Conservation (phyloP, 1,140 invertebrate genomes). For the Paralvinella palmiformis region DNA sequence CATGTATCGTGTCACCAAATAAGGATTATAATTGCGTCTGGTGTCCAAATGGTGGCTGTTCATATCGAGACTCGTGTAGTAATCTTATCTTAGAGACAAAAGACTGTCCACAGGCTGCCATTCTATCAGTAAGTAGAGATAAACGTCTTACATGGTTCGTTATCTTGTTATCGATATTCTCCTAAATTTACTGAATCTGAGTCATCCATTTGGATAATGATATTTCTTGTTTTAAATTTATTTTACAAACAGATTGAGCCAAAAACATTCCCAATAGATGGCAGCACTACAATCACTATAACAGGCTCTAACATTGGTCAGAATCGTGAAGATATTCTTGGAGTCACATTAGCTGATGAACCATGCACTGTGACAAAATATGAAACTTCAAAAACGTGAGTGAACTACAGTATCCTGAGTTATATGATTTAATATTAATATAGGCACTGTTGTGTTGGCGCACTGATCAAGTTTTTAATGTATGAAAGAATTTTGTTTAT, state of each 20-base stretch:
- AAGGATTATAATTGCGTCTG: too few species aligned
- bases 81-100: background rate
- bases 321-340: conserved; percentile 79
- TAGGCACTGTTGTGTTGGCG: background rate
- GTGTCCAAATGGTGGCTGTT: too few species aligned
- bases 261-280: conserved; percentile 85
- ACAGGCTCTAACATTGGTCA: conserved; percentile 90
- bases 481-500: background rate
- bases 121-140: background rate
- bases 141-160: background rate
- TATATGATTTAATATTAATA: background rate
- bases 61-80: too few species aligned
- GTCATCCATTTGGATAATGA: background rate
- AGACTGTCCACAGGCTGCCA: background rate
- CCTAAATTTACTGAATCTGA: conserved; percentile 4
- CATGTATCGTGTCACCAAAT: too few species aligned
- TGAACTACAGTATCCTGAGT: background rate
- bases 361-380: conserved; percentile 77
- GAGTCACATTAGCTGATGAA: conserved; percentile 83
- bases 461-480: background rate
- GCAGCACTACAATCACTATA: conserved; percentile 87
- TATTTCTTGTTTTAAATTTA: conserved; percentile 2
- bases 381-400: conserved; percentile 71
- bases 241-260: conserved; percentile 67
- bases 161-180: background rate